phyloP scores from a whole-genome alignment of 1,140 invertebrate genomes.

The Lasioglossum albipes region DNA sequence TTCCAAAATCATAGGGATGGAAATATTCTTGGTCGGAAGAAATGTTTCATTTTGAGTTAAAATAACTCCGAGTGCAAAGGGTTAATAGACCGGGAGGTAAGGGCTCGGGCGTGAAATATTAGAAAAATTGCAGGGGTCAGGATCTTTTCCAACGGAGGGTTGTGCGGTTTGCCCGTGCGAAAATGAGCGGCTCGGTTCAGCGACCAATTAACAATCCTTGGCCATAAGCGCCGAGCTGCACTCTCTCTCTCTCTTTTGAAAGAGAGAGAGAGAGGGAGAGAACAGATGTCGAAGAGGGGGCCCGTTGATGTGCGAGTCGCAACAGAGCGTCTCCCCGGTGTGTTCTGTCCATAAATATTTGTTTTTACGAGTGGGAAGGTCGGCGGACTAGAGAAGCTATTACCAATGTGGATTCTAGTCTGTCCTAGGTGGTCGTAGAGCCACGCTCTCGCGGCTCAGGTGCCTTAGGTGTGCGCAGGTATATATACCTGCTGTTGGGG shows the following conservation, averaged over 20 bases:
- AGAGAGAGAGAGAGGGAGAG: too few relatives aligned
- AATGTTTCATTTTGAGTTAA: too few relatives aligned
- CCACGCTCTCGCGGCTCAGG: constrained; percentile 24
- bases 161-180: background rate
- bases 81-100: too few relatives aligned
- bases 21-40: too few relatives aligned
- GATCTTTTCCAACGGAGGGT: background rate
- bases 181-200: background rate
- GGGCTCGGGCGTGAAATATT: too few relatives aligned
- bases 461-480: constrained; percentile 34
- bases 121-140: background rate
- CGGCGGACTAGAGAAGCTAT: constrained; percentile 62
- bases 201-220: constrained; percentile 29
- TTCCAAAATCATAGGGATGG: too few relatives aligned
- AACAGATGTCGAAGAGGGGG: background rate
- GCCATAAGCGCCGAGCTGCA: background rate
- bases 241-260: too few relatives aligned
- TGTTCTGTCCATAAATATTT: constrained; percentile 53
- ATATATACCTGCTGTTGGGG: constrained; percentile 57
- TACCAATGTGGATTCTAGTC: constrained; percentile 62
- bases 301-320: constrained; percentile 5
- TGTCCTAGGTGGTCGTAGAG: constrained; percentile 52
- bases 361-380: constrained; percentile 54
- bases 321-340: background rate
- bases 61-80: too few relatives aligned